phyloP scores from a whole-genome alignment of 2,113 vertebrate species.

The Hoplias malabaricus region DNA sequence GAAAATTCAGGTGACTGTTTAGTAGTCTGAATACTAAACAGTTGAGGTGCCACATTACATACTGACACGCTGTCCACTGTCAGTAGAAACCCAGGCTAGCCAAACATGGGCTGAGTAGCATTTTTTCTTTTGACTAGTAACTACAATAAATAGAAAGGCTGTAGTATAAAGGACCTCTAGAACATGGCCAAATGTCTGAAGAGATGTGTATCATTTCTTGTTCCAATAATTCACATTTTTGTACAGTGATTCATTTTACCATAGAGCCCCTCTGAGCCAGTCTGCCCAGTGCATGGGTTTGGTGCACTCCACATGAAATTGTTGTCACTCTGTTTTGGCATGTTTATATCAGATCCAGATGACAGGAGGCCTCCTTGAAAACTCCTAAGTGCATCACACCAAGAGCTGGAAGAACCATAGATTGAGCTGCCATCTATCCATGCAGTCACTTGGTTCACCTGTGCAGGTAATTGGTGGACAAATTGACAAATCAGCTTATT shows the following conservation, averaged over 20 bases:
- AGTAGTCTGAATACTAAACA: neutral
- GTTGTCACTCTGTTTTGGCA: constrained; percentile 69
- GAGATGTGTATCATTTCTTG: too few relatives aligned
- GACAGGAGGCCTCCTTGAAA: constrained; percentile 81
- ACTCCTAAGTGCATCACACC: constrained; percentile 86
- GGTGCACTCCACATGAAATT: constrained; percentile 83
- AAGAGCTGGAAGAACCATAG: constrained; percentile 88
- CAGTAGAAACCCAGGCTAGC: neutral
- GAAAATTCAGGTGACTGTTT: neutral
- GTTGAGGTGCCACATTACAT: neutral
- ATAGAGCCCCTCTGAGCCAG: constrained; percentile 70
- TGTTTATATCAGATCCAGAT: constrained; percentile 59
- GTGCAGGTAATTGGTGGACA: neutral
- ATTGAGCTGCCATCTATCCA: constrained; percentile 98
- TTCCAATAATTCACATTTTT: too few relatives aligned
- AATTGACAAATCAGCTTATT: too few relatives aligned
- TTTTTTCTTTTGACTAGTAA: neutral
- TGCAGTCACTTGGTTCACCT: constrained; percentile 86
- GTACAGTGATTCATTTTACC: constrained; percentile 63
- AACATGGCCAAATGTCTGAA: neutral
- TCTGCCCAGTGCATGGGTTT: constrained; percentile 78
- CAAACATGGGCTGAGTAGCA: neutral
- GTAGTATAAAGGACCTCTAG: neutral
- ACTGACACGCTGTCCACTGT: too few relatives aligned
- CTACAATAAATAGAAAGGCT: too few relatives aligned